Conservation (phyloP, 2,888 invertebrate species). For the Apamea sordens region DNA sequence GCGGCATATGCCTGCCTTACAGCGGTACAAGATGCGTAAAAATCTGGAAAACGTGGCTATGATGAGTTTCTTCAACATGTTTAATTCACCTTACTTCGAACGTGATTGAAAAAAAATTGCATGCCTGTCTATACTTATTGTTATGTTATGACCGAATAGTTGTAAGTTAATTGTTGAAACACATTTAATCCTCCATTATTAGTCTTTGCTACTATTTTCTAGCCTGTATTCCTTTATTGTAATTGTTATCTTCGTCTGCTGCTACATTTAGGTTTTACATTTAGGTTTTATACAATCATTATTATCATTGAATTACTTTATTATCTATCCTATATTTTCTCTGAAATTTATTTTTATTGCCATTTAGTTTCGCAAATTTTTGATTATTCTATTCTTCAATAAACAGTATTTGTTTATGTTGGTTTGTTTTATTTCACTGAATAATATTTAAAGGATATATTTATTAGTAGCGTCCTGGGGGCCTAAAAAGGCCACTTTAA, state of each 20-base stretch:
- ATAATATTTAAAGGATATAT: no score
- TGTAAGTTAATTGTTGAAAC: background rate
- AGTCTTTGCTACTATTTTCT: background rate
- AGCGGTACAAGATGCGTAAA: background rate
- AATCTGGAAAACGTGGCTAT: background rate
- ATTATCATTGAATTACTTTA: background rate
- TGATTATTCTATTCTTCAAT: background rate
- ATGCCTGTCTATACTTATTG: background rate
- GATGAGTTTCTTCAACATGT: background rate
- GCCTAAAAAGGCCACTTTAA: no score
- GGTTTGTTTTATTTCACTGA: no score
- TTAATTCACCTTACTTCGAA: background rate
- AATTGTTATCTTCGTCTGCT: background rate
- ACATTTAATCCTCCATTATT: background rate
- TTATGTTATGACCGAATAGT: background rate
- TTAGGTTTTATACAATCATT: background rate
- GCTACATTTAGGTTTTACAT: background rate
- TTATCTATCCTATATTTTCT: background rate
- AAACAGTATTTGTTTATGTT: background rate
- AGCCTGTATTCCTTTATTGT: background rate
- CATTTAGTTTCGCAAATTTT: background rate
- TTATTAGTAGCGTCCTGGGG: no score
- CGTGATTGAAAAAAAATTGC: background rate
- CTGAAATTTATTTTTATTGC: background rate
- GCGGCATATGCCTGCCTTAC: conserved; percentile 29